A percentile compares a stretch with the other conserved stretches of the same genome.
Evolutionary conservation across 37 sponge, comb jelly and placozoan species (phyloP).

Genomic region (Chondrilla cf. caribensis): DNA sequence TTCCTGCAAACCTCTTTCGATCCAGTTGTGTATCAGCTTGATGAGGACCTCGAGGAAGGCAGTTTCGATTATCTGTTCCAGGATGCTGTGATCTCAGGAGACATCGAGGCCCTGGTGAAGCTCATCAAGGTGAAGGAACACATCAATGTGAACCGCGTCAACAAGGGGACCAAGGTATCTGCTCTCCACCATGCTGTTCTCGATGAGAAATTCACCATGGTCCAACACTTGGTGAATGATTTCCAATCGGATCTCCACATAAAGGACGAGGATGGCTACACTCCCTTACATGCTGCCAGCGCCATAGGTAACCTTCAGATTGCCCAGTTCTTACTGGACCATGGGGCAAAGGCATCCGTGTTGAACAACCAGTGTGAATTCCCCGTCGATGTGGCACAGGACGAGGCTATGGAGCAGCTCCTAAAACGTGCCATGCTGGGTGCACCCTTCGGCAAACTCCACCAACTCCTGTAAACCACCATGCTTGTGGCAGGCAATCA

Average conservation of each 20-base stretch:
- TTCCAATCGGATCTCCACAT: conserved; percentile 58
- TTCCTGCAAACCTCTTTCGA: conserved; percentile 17
- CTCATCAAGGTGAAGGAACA: conserved; percentile 48
- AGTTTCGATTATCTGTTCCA: conserved; percentile 75
- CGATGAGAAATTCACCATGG: conserved; percentile 80
- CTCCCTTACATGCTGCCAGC: conserved; percentile 86
- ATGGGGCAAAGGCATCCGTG: conserved; percentile 74
- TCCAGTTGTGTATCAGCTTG: conserved; percentile 58
- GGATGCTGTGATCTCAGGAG: conserved; percentile 65
- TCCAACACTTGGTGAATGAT: conserved; percentile 70
- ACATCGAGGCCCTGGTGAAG: conserved; percentile 58
- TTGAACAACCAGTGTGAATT: conserved; percentile 78
- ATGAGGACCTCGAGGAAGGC: conserved; percentile 55
- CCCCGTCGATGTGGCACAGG: conserved; percentile 80
- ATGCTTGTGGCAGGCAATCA: no score
- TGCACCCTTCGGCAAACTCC: conserved; percentile 24
- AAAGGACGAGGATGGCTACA: conserved; percentile 79
- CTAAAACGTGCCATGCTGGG: conserved; percentile 80
- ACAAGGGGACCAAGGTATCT: conserved; percentile 59
- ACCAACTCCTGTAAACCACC: neutral
- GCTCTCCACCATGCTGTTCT: conserved; percentile 80
- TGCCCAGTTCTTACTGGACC: conserved; percentile 84
- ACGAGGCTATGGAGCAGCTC: conserved; percentile 64
- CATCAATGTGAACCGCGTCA: conserved; percentile 75
- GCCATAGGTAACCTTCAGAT: conserved; percentile 78